phyloP scores from a whole-genome alignment of 2,888 invertebrate species.

The Oeneis ivallda region DNA sequence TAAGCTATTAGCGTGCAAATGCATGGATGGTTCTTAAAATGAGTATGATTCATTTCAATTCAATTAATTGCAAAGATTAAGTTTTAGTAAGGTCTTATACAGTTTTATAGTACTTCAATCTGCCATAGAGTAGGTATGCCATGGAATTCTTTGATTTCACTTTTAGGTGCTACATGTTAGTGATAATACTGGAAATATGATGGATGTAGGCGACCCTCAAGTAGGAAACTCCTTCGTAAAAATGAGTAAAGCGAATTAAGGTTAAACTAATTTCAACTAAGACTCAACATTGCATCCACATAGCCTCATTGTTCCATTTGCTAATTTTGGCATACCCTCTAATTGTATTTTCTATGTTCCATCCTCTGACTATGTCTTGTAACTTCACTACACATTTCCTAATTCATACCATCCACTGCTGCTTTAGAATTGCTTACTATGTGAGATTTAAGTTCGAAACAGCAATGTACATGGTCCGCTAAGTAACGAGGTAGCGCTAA shows the following conservation, averaged over 20 bases:
- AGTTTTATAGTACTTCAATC: too few relatives aligned
- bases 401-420: slow-evolving; percentile 19
- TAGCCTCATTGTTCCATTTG: slow-evolving; percentile 30
- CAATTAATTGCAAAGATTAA: too few relatives aligned
- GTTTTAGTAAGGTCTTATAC: too few relatives aligned
- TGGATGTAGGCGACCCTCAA: not conserved
- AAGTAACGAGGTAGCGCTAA: not conserved
- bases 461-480: slow-evolving; percentile 24
- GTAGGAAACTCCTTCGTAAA: not conserved
- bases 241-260: not conserved
- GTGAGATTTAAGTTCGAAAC: not conserved
- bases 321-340: slow-evolving; percentile 40
- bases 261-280: slow-evolving; percentile 6
- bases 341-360: slow-evolving; percentile 36
- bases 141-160: too few relatives aligned
- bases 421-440: slow-evolving; percentile 5
- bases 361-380: slow-evolving; percentile 7
- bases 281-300: slow-evolving; percentile 15
- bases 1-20: too few relatives aligned
- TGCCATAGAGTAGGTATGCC: too few relatives aligned
- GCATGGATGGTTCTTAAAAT: too few relatives aligned
- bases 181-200: not conserved
- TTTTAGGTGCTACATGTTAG: too few relatives aligned
- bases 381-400: slow-evolving; percentile 1
- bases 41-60: too few relatives aligned